These are phyloP conservation scores for Nemurella pictetii DNA, from an alignment of 2,888 invertebrate species.

Conservation along the genomic window DNA sequence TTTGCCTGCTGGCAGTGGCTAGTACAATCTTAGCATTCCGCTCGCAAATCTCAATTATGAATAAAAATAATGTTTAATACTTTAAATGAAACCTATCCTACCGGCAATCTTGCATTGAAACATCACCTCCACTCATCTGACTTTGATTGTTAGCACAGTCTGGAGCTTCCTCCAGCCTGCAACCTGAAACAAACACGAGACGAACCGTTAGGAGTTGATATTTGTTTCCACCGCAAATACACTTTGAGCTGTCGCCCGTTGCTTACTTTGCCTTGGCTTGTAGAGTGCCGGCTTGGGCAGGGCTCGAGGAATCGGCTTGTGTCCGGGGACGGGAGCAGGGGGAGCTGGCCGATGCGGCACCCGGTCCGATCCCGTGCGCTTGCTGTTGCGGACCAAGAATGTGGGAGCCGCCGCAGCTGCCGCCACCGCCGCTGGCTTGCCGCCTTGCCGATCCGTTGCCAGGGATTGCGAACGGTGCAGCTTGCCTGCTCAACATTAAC, in stretches of 20 bases:
- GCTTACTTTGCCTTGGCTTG: constrained; percentile 12
- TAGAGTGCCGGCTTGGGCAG: constrained; percentile 21
- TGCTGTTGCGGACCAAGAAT: background rate
- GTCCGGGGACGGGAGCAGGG: constrained; percentile 44
- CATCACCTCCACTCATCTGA: background rate
- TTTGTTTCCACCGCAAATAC: no score
- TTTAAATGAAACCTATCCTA: background rate
- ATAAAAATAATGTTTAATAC: background rate
- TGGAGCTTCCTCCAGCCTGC: background rate
- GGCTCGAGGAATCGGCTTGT: constrained; percentile 39
- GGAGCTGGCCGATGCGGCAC: constrained; percentile 47
- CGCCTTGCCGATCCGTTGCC: background rate
- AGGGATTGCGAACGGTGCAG: background rate
- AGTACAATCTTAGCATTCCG: no score
- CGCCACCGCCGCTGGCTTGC: background rate
- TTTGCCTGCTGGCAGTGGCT: no score
- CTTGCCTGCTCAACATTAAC: no score
- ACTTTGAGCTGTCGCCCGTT: background rate
- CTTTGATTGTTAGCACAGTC: background rate
- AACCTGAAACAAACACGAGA: background rate
- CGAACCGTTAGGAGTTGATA: background rate
- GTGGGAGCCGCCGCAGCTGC: background rate
- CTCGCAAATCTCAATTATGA: no score
- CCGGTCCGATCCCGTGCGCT: constrained; percentile 39
- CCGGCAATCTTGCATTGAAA: background rate